phyloP scores from a whole-genome alignment of 2,113 vertebrate species.

The Barnardius zonarius region DNA sequence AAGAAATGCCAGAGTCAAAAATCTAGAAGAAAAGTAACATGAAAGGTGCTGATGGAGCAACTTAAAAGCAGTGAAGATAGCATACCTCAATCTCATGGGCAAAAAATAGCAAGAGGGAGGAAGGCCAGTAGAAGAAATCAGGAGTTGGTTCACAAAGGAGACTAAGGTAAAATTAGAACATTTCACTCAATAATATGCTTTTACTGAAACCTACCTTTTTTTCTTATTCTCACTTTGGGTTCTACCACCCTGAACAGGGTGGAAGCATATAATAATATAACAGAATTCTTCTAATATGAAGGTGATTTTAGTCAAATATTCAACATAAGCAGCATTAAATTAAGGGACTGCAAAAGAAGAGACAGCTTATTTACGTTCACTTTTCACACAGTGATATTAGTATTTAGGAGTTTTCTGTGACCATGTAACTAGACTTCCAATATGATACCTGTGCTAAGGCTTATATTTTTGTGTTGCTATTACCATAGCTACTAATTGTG shows the following conservation, averaged over 20 bases:
- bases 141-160: neutral
- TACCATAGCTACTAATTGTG: neutral
- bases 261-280: neutral
- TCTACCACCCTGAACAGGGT: neutral
- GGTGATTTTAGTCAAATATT: neutral
- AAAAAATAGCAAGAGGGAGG: neutral
- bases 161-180: neutral
- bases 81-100: neutral
- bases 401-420: neutral
- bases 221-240: neutral
- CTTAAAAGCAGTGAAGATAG: neutral
- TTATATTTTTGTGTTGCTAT: neutral
- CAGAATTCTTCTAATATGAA: neutral
- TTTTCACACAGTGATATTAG: neutral
- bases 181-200: neutral
- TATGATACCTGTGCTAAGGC: neutral
- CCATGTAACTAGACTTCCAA: neutral
- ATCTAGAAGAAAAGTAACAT: neutral
- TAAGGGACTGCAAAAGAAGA: neutral
- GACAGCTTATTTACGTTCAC: neutral
- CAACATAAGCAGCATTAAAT: neutral
- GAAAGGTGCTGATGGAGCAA: neutral
- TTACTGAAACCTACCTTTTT: neutral
- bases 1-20: neutral
- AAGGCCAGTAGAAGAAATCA: neutral